Base-by-base conservation (phyloP, 2,888 invertebrate species). In the Eupithecia exiguata region DNA sequence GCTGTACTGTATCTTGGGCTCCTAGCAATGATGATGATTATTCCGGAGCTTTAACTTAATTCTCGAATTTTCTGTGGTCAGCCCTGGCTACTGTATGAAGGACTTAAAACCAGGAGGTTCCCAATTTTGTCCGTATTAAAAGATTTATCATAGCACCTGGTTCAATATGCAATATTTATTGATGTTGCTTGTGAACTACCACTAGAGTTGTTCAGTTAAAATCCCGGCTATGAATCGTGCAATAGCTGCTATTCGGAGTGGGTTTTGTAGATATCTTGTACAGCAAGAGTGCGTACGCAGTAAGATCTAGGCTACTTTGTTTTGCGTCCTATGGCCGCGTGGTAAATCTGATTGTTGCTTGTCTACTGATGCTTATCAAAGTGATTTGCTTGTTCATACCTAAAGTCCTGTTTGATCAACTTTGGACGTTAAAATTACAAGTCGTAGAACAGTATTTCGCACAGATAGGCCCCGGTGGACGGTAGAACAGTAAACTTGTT, bases 221-320 rank as follows among this genome's bases (percentile, higher is more conserved):
- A 14, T 30, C 30, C 6, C 9, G 12, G 25, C 25, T 58, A 25
- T 25, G 6, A 58, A 58, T 25, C 25, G 25, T 12, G 58, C 25
- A 21, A 61, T 25, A 61, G 25, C 25, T 61, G 58, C 25, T 36
- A 58, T 58, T 53, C 38, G 84, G 84, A 86, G 84, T 81, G 83
- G 83, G 84, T 83, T 86, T 85, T 92, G 88, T 91, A 91, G 89
- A 91, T 91, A 91, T 89, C 87, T 85, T 90, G 91, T 92, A 91
- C 89, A 92, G 92, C 89, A 87, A 58, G 6, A 36, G 36, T 69
- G 25, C 69, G 36, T 78, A 72, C 67, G 69, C 25, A 25, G 36
- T 65, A 38, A 6, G 38, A 16, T 49, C 40, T 49, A 40, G 18
- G 61, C n/a, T 43, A 62, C n/a, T 49, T 21, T 65, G 21, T 53